Evolutionary conservation across 2,888 invertebrate species (phyloP), one percentile per base, ranked within the genome.

Genomic region (Pimpla rufipes): DNA sequence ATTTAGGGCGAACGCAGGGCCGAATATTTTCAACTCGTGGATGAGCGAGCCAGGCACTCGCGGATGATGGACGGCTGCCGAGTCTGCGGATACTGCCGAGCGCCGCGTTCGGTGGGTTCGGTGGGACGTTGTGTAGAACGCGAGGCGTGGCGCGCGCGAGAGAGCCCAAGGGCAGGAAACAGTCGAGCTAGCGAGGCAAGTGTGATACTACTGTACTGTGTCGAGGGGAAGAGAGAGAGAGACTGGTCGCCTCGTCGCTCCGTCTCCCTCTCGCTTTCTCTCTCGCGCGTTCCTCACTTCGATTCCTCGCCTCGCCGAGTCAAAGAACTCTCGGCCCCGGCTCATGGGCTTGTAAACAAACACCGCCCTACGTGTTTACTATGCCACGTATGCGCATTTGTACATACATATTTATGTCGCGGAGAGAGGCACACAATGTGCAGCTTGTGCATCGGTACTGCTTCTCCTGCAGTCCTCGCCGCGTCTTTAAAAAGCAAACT

Each of bases 301-400:
- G 57, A 77, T 68, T 77, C 68, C 59, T 68, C 85, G 79, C 88
- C 88, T 85, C 29, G 29, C 80, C 70, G 86, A 88, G 88, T 89
- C 89, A 88, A 90, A 85, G 89, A 89, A 88, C 88, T 85, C 87
- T 66, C 59, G 62, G 47, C 42, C 71, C 73, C 18, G 67, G 29
- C 59, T 45, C 11, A 16, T 70, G 50, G 40, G 73, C 79, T 78
- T 84, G 86, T 85, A 85, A 82, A 86, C 82, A 87, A 76, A 84
- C 50, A 71, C 68, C 73, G 71, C 64, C 37, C 68, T 57, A n/a
- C 62, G 42, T 66, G 35, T 70, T 74, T 50, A 80, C 47, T 57
- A 50, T 7, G 13, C 64, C 11, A 37, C 62, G 42, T 52, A 35
- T 71, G 23, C 13, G 11, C 73, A 35, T 59, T 37, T 37, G 59